A percentile compares a stretch with the other conserved stretches of the same genome.
Conservation (phyloP, 2,888 invertebrate species). For the Drosophila emarginata region DNA sequence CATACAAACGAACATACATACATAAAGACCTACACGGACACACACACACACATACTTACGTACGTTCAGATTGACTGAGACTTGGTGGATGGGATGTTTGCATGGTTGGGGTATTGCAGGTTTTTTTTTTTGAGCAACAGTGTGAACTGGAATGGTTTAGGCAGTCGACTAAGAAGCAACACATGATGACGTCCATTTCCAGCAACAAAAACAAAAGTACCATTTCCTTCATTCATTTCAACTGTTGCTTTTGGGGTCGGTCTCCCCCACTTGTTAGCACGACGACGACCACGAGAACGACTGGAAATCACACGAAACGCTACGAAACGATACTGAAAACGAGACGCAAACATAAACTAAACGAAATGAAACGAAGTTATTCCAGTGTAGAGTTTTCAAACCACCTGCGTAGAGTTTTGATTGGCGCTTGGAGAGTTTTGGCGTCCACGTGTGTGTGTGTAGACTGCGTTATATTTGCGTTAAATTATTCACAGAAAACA, state of each 20-base stretch:
- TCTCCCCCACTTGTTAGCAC: constrained; percentile 76
- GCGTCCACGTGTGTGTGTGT: constrained; percentile 35
- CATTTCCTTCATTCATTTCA: constrained; percentile 71
- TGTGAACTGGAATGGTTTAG: constrained; percentile 11
- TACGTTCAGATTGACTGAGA: not conserved
- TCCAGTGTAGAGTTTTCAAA: constrained; percentile 12
- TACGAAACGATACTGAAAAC: constrained; percentile 7
- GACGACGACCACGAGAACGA: constrained; percentile 35
- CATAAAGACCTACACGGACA: not conserved
- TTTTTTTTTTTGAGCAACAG: constrained; percentile 9
- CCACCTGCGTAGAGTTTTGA: not conserved
- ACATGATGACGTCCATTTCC: constrained; percentile 54
- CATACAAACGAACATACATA: constrained; percentile 1
- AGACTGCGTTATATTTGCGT: constrained; percentile 76
- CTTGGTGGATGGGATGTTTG: not conserved
- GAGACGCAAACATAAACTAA: constrained; percentile 2
- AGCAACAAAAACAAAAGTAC: constrained; percentile 13
- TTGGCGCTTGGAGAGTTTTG: not conserved
- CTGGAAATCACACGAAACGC: constrained; percentile 31
- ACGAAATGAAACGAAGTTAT: constrained; percentile 20
- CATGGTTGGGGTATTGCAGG: not conserved
- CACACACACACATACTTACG: not conserved
- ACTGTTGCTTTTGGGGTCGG: constrained; percentile 69
- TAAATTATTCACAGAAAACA: constrained; percentile 63
- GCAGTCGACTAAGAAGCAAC: constrained; percentile 65